Conservation (phyloP, 2,888 invertebrate genomes). For the Sarcophaga variegata region DNA sequence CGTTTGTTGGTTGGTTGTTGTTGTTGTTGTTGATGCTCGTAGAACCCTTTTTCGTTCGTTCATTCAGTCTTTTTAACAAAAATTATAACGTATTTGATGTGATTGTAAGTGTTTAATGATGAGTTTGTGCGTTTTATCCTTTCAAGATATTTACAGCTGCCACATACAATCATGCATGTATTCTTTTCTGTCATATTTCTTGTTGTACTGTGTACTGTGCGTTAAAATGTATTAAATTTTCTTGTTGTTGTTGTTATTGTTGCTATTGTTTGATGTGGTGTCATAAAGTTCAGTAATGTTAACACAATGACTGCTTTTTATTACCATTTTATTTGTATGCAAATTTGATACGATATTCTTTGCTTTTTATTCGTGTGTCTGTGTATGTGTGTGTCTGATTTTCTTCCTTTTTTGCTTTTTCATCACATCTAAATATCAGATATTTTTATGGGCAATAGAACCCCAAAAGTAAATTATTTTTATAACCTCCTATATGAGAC, state of each 20-base stretch:
- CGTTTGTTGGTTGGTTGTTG: not conserved
- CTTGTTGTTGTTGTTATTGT: constrained; percentile 43
- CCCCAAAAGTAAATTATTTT: constrained; percentile 30
- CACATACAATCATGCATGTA: constrained; percentile 34
- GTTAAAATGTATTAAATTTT: constrained; percentile 35
- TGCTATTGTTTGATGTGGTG: constrained; percentile 53
- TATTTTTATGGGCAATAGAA: constrained; percentile 45
- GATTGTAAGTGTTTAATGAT: constrained; percentile 24
- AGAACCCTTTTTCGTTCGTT: constrained; percentile 43
- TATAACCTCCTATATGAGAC: constrained; percentile 10
- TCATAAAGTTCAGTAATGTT: constrained; percentile 64
- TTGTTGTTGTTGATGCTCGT: constrained; percentile 40
- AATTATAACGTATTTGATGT: constrained; percentile 36
- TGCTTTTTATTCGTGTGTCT: not conserved
- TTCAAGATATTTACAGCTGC: constrained; percentile 48
- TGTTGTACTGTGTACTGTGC: not conserved
- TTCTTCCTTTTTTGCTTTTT: not conserved
- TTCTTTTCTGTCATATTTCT: constrained; percentile 1
- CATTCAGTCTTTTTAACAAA: not conserved
- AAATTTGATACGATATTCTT: constrained; percentile 51
- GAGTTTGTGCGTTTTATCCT: constrained; percentile 32
- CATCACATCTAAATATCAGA: constrained; percentile 19
- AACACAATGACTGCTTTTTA: constrained; percentile 62
- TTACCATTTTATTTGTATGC: constrained; percentile 46
- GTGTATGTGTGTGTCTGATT: not conserved